Conservation (phyloP, 2,113 vertebrate species). For the Passerina amoena region DNA sequence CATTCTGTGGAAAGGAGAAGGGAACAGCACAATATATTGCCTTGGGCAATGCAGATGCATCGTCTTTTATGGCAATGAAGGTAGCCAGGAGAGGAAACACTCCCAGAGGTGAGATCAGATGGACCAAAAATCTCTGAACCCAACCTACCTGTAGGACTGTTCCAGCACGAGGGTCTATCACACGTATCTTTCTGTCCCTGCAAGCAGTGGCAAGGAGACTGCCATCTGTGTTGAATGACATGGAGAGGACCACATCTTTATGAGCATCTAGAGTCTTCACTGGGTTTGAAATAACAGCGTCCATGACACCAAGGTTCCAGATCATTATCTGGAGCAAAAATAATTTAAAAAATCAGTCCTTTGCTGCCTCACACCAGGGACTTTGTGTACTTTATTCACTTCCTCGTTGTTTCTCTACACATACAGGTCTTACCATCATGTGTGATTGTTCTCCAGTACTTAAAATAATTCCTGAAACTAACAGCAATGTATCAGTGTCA, state of each 20-base stretch:
- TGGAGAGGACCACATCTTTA: conserved; percentile 87
- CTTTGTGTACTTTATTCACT: neutral
- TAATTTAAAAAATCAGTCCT: neutral
- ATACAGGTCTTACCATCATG: neutral
- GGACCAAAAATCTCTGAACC: neutral
- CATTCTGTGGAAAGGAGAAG: neutral
- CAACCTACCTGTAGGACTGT: conserved; percentile 77
- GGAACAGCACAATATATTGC: neutral
- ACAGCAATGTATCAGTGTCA: neutral
- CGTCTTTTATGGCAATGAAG: neutral
- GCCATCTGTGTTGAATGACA: conserved; percentile 91
- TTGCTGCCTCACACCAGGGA: neutral
- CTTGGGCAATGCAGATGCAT: neutral
- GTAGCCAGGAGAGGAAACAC: neutral
- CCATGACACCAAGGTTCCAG: conserved; percentile 86
- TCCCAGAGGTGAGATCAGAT: neutral
- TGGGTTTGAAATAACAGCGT: conserved; percentile 77
- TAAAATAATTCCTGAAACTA: neutral
- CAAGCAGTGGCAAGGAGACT: conserved; percentile 89
- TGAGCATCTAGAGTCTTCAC: conserved; percentile 83
- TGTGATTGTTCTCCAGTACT: neutral
- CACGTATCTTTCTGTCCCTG: conserved; percentile 86
- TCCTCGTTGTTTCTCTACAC: neutral
- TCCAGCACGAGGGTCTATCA: conserved; percentile 83
- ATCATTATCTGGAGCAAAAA: conserved; percentile 83